Conservation (phyloP, 2,888 invertebrate species). For the Tethea ocularis region DNA sequence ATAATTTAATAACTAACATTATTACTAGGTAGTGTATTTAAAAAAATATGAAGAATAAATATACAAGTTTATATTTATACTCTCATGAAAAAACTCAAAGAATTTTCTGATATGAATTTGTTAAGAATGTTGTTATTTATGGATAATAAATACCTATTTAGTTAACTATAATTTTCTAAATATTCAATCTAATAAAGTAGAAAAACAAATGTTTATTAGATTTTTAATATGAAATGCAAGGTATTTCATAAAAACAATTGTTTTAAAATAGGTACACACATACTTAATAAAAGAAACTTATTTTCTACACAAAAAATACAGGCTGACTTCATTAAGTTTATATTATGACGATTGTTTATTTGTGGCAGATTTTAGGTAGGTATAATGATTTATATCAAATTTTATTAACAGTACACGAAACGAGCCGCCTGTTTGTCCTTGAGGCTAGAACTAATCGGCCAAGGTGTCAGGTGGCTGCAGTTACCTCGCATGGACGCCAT, state of each 20-base stretch:
- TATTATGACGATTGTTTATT: too few species aligned
- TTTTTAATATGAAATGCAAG: too few species aligned
- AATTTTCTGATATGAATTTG: background rate
- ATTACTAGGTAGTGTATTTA: background rate
- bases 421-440: slow-evolving; percentile 12
- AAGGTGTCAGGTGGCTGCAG: slow-evolving; percentile 46
- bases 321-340: too few species aligned
- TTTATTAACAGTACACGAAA: background rate
- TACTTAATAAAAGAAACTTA: too few species aligned
- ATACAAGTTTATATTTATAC: background rate
- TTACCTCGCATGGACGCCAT: slow-evolving; percentile 57
- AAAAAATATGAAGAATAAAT: background rate
- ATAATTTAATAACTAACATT: background rate
- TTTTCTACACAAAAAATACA: too few species aligned
- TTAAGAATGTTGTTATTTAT: background rate
- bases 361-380: too few species aligned
- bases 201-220: too few species aligned
- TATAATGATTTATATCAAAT: background rate
- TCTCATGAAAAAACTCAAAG: background rate
- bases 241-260: background rate
- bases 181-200: background rate
- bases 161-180: background rate
- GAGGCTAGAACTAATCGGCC: slow-evolving; percentile 25
- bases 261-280: too few species aligned
- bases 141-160: background rate